These are phyloP conservation scores for Micromussa lordhowensis DNA, from an alignment of 92 coral and sea anemone genomes.

Conservation along the genomic window DNA sequence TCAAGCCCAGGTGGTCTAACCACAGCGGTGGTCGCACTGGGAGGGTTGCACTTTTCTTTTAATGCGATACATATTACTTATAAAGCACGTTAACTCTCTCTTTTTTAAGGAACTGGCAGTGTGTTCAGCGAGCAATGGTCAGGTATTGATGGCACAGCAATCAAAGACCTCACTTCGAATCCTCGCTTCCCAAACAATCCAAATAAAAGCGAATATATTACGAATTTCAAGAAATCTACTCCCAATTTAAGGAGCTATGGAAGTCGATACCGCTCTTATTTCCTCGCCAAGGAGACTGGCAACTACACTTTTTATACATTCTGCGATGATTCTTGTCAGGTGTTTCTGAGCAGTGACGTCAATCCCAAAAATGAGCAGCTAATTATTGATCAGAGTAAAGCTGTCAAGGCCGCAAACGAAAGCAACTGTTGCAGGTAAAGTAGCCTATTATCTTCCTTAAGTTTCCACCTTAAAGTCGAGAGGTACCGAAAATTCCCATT, in stretches of 20 bases:
- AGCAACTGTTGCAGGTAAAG: conserved; percentile 28
- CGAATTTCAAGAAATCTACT: neutral
- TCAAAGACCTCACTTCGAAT: conserved; percentile 32
- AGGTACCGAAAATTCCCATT: neutral
- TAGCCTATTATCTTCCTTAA: neutral
- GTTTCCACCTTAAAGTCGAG: neutral
- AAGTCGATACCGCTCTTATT: conserved; percentile 66
- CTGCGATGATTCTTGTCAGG: conserved; percentile 66
- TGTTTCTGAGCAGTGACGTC: conserved; percentile 60
- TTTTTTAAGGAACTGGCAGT: neutral
- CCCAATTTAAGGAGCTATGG: conserved; percentile 33
- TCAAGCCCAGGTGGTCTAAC: too few relatives aligned
- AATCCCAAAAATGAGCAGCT: conserved; percentile 45
- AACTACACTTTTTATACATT: conserved; percentile 58
- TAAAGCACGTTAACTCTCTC: neutral
- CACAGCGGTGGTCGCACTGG: too few relatives aligned
- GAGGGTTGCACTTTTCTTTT: too few relatives aligned
- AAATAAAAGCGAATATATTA: neutral
- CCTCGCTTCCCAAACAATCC: conserved; percentile 29
- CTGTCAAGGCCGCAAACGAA: neutral
- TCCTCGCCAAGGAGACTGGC: conserved; percentile 62
- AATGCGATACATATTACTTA: too few relatives aligned
- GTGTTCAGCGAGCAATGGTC: conserved; percentile 56
- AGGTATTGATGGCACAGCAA: conserved; percentile 1
- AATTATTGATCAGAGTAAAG: conserved; percentile 33